Conservation (phyloP, 2,888 invertebrate species). For the Pristionchus exspectatus region DNA sequence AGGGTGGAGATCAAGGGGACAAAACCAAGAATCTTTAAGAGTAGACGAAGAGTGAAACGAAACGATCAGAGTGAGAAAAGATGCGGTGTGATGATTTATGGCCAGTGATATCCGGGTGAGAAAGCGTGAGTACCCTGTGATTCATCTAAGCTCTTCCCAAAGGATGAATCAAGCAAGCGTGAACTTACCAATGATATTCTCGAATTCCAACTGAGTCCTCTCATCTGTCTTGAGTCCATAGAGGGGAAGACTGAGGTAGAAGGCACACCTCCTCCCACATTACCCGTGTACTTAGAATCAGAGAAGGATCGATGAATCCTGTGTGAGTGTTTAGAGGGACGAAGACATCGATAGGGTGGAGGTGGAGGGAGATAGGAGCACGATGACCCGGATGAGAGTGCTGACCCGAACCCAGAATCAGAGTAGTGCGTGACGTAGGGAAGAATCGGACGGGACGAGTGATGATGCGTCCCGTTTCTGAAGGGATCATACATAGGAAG, state of each 20-base stretch:
- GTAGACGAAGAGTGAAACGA: neutral
- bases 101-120: slow-evolving; percentile 20
- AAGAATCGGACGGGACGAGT: slow-evolving; percentile 65
- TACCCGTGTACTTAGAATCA: slow-evolving; percentile 72
- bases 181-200: slow-evolving; percentile 55
- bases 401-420: slow-evolving; percentile 77
- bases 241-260: slow-evolving; percentile 54
- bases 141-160: neutral
- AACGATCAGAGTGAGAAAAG: slow-evolving; percentile 20
- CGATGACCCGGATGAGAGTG: slow-evolving; percentile 72
- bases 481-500: slow-evolving; percentile 53
- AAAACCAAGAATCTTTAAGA: neutral
- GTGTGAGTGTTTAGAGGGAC: slow-evolving; percentile 62
- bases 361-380: slow-evolving; percentile 77
- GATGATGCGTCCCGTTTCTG: slow-evolving; percentile 61
- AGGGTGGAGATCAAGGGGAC: neutral
- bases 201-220: slow-evolving; percentile 57
- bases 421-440: slow-evolving; percentile 76
- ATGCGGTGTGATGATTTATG: slow-evolving; percentile 8
- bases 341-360: slow-evolving; percentile 71
- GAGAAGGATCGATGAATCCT: slow-evolving; percentile 74
- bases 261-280: slow-evolving; percentile 57
- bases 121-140: slow-evolving; percentile 5
- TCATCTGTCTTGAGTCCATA: slow-evolving; percentile 54
- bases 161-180: neutral